A percentile compares a stretch with the other conserved stretches of the same genome.
Conservation (phyloP, 2,888 invertebrate genomes). For the Tenthredo amoena region DNA sequence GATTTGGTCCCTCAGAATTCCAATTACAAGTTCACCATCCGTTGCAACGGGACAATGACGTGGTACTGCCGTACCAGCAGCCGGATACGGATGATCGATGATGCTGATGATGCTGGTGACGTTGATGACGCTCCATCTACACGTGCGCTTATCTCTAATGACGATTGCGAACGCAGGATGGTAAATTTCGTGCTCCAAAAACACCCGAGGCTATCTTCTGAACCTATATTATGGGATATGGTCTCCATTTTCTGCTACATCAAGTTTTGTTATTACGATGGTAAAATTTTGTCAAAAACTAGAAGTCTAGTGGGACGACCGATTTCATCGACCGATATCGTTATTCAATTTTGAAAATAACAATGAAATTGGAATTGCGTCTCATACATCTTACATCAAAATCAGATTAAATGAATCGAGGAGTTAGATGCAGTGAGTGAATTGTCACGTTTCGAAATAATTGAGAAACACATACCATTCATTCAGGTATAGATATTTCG, state of each 20-base stretch:
- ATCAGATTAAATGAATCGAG: too few species aligned
- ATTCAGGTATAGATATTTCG: too few species aligned
- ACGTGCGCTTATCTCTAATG: constrained; percentile 36
- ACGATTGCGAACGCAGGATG: background rate
- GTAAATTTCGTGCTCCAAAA: background rate
- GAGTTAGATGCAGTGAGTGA: too few species aligned
- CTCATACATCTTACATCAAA: too few species aligned
- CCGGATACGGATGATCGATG: constrained; percentile 42
- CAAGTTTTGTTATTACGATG: background rate
- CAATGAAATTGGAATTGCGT: too few species aligned
- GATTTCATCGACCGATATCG: background rate
- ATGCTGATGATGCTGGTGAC: constrained; percentile 31
- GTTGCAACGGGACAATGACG: constrained; percentile 17
- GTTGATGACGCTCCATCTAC: constrained; percentile 20
- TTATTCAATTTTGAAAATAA: too few species aligned
- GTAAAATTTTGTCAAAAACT: background rate
- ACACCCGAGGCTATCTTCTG: constrained; percentile 16
- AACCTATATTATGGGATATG: background rate
- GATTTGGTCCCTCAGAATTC: constrained; percentile 34
- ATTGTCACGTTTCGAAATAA: too few species aligned
- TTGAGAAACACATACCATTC: too few species aligned
- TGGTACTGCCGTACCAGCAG: background rate
- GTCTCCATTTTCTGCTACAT: background rate
- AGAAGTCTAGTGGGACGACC: background rate
- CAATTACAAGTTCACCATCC: constrained; percentile 48